Percentiles rank a stretch among this genome's conserved stretches.
Conservation (phyloP, 2,888 invertebrate genomes). For the Lottia scabra region DNA sequence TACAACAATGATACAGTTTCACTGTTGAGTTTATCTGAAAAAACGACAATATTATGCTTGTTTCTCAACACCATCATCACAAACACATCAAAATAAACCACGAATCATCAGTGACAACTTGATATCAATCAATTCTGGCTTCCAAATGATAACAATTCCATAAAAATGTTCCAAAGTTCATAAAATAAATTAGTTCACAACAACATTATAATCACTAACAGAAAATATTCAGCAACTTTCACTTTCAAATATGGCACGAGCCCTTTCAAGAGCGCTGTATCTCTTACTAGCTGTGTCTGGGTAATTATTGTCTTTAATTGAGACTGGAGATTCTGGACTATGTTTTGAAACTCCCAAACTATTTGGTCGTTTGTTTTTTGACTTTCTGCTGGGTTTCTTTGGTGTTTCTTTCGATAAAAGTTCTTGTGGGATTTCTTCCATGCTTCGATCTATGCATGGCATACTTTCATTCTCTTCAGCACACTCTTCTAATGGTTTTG, state of each 20-base stretch:
- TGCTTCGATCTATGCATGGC: slow-evolving; percentile 59
- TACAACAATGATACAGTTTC: too few relatives aligned
- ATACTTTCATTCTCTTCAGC: slow-evolving; percentile 40
- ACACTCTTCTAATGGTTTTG: slow-evolving; percentile 22
- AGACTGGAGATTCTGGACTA: slow-evolving; percentile 1
- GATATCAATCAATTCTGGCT: too few relatives aligned
- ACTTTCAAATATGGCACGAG: not conserved
- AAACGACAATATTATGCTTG: too few relatives aligned
- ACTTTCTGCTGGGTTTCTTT: slow-evolving; percentile 26
- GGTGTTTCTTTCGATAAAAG: slow-evolving; percentile 28
- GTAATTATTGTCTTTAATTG: not conserved
- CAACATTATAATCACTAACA: not conserved
- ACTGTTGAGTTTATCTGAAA: too few relatives aligned
- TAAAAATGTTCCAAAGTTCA: too few relatives aligned
- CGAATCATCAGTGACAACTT: too few relatives aligned
- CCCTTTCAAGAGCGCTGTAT: not conserved
- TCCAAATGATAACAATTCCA: too few relatives aligned
- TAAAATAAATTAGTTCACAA: too few relatives aligned
- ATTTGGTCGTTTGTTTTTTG: slow-evolving; percentile 32
- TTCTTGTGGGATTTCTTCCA: slow-evolving; percentile 56
- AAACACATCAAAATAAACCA: too few relatives aligned
- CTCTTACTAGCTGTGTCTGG: not conserved
- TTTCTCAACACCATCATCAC: too few relatives aligned
- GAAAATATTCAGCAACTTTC: not conserved
- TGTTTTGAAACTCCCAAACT: slow-evolving; percentile 32